phyloP scores from a whole-genome alignment of 2,888 invertebrate genomes.

The Automeris io region DNA sequence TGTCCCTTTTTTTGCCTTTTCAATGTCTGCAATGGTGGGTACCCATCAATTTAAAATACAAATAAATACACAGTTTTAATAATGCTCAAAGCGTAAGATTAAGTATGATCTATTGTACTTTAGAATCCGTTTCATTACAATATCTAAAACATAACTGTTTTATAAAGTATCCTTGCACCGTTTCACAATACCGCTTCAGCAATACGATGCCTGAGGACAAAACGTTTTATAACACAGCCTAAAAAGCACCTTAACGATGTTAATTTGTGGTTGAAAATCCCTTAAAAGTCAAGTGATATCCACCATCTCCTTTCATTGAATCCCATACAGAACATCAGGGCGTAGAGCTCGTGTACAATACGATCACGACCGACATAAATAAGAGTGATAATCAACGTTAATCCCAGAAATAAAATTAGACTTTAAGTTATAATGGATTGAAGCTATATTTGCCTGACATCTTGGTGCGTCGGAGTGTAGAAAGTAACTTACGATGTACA shows the following conservation, averaged over 20 bases:
- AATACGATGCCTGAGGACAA: conserved; percentile 2
- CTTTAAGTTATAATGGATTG: conserved; percentile 21
- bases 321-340: conserved; percentile 54
- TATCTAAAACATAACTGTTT: background rate
- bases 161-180: conserved; percentile 34
- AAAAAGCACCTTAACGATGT: conserved; percentile 16
- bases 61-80: too few species aligned
- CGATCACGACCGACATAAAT: conserved; percentile 72
- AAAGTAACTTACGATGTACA: conserved; percentile 21
- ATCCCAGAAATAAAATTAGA: conserved; percentile 17
- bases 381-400: conserved; percentile 13
- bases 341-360: conserved; percentile 35
- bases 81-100: too few species aligned
- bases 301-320: conserved; percentile 59
- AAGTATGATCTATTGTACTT: too few species aligned
- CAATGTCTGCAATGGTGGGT: too few species aligned
- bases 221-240: conserved; percentile 11
- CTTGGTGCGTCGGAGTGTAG: conserved; percentile 55
- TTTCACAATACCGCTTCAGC: conserved; percentile 45
- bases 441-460: conserved; percentile 27
- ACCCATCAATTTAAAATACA: too few species aligned
- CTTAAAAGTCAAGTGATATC: conserved; percentile 16
- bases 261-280: conserved; percentile 14
- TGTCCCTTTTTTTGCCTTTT: too few species aligned
- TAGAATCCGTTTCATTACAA: background rate